Conservation (phyloP, 2,888 invertebrate species). For the Eupithecia subfuscata region DNA sequence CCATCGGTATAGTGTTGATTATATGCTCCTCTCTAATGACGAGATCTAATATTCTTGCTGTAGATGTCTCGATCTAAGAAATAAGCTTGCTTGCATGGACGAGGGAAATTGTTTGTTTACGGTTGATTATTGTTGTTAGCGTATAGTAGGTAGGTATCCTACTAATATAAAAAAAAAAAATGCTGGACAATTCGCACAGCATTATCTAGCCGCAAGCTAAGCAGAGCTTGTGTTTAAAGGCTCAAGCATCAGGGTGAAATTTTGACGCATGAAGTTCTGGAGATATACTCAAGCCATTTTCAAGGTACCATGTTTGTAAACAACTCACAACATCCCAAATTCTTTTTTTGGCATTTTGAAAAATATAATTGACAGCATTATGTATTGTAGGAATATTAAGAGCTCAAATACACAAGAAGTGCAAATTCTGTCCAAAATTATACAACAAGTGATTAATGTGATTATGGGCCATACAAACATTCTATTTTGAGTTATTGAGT, state of each 20-base stretch:
- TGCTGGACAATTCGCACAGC: no score
- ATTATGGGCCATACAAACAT: neutral
- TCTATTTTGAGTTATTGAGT: neutral
- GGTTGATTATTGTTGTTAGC: neutral
- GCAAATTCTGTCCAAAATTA: no score
- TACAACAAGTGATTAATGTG: neutral
- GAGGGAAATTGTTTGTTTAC: neutral
- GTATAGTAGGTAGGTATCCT: neutral
- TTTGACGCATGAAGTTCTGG: neutral
- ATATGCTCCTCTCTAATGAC: neutral
- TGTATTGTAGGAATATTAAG: no score
- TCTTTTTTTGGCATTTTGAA: no score
- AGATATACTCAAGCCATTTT: neutral
- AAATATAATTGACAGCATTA: no score
- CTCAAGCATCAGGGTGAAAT: neutral
- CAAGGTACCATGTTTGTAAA: neutral
- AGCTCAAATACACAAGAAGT: no score
- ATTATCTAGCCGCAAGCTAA: no score
- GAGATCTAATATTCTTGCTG: neutral
- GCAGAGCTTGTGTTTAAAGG: no score
- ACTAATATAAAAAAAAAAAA: no score
- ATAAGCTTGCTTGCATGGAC: slow-evolving; percentile 1
- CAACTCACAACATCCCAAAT: no score
- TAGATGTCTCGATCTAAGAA: neutral
- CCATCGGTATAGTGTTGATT: neutral